These are phyloP conservation scores for Trichonephila inaurata DNA, from an alignment of 1,140 invertebrate species.

Conservation along the genomic window DNA sequence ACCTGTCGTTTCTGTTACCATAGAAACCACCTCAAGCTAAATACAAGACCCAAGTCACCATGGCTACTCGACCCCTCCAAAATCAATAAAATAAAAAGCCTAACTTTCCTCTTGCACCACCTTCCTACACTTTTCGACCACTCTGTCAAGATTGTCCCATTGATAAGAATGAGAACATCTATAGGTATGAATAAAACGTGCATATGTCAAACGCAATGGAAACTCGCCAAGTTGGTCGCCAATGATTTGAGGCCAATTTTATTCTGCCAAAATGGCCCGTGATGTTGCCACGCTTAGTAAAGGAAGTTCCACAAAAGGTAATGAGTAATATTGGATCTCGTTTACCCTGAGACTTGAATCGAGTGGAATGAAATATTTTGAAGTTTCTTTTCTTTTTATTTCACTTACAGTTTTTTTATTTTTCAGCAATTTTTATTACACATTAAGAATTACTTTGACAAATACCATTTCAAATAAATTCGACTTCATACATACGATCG, in stretches of 20 bases:
- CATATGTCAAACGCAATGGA: neutral
- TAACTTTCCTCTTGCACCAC: constrained; percentile 69
- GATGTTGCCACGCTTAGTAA: neutral
- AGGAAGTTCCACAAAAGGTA: neutral
- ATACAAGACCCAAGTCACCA: constrained; percentile 72
- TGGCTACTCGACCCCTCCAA: constrained; percentile 64
- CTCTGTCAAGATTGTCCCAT: constrained; percentile 57
- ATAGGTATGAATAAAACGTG: constrained; percentile 51
- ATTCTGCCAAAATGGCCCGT: neutral
- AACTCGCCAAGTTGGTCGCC: constrained; percentile 41
- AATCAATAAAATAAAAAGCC: constrained; percentile 69
- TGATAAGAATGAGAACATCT: constrained; percentile 61
- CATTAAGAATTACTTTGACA: too few species aligned
- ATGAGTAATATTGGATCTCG: neutral
- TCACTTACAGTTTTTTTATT: too few species aligned
- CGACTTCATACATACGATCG: too few species aligned
- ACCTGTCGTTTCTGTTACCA: constrained; percentile 73
- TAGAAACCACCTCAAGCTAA: constrained; percentile 71
- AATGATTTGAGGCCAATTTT: neutral
- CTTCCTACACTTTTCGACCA: constrained; percentile 55
- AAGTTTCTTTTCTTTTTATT: neutral
- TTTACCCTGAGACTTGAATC: neutral
- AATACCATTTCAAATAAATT: too few species aligned
- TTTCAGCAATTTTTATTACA: too few species aligned
- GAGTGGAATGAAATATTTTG: neutral